Evolutionary conservation across 2,888 invertebrate species (phyloP), one percentile per base, ranked within the genome.

Genomic region (Nephrotoma flavescens): DNA sequence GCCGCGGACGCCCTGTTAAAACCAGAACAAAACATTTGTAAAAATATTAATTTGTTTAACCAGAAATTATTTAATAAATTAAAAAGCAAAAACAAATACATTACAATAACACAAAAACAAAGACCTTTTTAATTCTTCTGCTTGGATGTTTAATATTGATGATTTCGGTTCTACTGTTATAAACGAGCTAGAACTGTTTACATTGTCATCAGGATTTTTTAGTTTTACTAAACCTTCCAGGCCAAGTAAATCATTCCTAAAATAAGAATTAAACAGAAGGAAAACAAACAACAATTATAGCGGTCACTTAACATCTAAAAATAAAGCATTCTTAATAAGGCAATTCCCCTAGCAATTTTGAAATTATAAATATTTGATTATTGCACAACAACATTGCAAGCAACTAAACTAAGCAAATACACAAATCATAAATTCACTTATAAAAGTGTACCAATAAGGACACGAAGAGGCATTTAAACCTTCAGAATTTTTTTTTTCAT

Each of bases 211-310:
- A 85, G 94, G 94, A 92, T 95, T 94, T 90, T 94, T 95, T 89
- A 95, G 93, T 89, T 94, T 95, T 88, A 95, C 95, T 94, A 95
- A 94, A 90, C 95, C 95, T 90, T 94, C 94, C 89, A 95, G 92
- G 87, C 95, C 95, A 91, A 94, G 92, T 91, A 95, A 93, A 90
- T 95, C 95, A 93, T 94, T 94, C 93, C 95, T 94, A 90, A 83
- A 89, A 88, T 87, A 86, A 87, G 88, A 86, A 87, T n/a, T 1
- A 52, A 86, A 31, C 41, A 83, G 41, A 83, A 83, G 41, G 41
- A 83, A 83, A 83, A 83, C 83, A 83, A n/a, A 57, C 52, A 31
- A 57, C 52, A 57, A 57, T 57, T 15, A 57, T 15, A 57, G 31
- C 31, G 31, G 31, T 31, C 3, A 31, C 31, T 31, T 31, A 31